A percentile compares a stretch with the other conserved stretches of the same genome.
Evolutionary conservation across 2,888 invertebrate species (phyloP).

Genomic region (Heliothis peltigera): DNA sequence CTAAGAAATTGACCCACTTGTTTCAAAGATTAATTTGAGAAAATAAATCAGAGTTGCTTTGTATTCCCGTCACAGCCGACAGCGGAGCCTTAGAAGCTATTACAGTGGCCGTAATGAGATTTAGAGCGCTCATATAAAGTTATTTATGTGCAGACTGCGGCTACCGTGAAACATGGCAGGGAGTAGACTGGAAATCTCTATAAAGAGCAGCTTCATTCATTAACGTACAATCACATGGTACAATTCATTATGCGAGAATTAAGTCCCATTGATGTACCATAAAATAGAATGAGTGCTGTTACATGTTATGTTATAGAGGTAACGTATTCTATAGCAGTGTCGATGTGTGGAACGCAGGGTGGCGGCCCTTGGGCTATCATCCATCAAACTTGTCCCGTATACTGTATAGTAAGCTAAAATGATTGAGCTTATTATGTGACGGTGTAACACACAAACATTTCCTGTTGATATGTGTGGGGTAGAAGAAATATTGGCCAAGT

Average conservation of each 20-base stretch:
- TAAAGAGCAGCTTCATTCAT: conserved; percentile 49
- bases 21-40: conserved; percentile 74
- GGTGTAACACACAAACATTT: conserved; percentile 40
- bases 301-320: conserved; percentile 46
- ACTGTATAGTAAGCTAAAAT: conserved; percentile 52
- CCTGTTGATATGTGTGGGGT: conserved; percentile 18
- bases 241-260: conserved; percentile 41
- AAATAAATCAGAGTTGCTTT: conserved; percentile 85
- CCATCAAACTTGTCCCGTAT: conserved; percentile 53
- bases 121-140: conserved; percentile 88
- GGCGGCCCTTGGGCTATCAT: conserved; percentile 42
- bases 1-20: conserved; percentile 32
- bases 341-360: conserved; percentile 41
- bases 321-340: conserved; percentile 35
- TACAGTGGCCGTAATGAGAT: conserved; percentile 87
- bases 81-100: conserved; percentile 85
- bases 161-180: conserved; percentile 64
- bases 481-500: conserved; percentile 14
- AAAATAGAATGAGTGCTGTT: conserved; percentile 40
- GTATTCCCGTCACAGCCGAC: conserved; percentile 86
- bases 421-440: conserved; percentile 56
- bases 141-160: conserved; percentile 84
- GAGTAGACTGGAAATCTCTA: conserved; percentile 37
- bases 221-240: conserved; percentile 47
- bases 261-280: conserved; percentile 49